Evolutionary conservation across 2,797 vertebrate genomes (phyloP).

Genomic region (Etheostoma perlongum): DNA sequence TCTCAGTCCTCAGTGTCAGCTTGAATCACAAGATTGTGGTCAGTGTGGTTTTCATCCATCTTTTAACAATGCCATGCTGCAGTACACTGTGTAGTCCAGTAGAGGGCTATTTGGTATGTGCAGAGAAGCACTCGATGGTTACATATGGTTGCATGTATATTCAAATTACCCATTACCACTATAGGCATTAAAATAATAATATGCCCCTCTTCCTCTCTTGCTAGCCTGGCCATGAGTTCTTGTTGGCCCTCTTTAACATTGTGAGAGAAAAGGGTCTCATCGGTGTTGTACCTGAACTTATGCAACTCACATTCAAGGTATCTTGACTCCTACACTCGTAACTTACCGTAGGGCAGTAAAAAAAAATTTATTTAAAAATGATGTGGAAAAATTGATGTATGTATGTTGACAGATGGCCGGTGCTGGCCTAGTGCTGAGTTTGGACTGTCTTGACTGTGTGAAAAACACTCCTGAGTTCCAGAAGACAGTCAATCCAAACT

Average conservation of each 20-base stretch:
- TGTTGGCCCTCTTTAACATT: conserved; percentile 88
- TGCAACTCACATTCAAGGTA: conserved; percentile 90
- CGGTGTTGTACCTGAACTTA: conserved; percentile 82
- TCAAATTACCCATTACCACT: background rate
- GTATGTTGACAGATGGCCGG: conserved; percentile 65
- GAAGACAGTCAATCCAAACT: conserved; percentile 24
- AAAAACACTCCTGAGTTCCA: conserved; percentile 65
- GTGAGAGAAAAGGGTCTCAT: conserved; percentile 84
- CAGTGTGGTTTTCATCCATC: conserved; percentile 44
- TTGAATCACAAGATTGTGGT: conserved; percentile 75
- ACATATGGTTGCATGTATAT: background rate
- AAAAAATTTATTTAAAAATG: no score
- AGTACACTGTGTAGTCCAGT: background rate
- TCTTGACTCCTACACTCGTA: background rate
- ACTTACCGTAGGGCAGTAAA: no score
- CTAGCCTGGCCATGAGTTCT: conserved; percentile 87
- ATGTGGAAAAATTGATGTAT: background rate
- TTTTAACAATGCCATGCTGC: background rate
- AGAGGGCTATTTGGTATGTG: background rate
- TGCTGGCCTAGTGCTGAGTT: conserved; percentile 62
- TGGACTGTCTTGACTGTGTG: conserved; percentile 64
- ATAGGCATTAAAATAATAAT: background rate
- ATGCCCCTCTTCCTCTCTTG: conserved; percentile 33
- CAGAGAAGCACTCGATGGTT: background rate
- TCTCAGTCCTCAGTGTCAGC: conserved; percentile 82